Base-by-base conservation (phyloP, 2,888 invertebrate species). In the Hydrotaea diabolus region DNA sequence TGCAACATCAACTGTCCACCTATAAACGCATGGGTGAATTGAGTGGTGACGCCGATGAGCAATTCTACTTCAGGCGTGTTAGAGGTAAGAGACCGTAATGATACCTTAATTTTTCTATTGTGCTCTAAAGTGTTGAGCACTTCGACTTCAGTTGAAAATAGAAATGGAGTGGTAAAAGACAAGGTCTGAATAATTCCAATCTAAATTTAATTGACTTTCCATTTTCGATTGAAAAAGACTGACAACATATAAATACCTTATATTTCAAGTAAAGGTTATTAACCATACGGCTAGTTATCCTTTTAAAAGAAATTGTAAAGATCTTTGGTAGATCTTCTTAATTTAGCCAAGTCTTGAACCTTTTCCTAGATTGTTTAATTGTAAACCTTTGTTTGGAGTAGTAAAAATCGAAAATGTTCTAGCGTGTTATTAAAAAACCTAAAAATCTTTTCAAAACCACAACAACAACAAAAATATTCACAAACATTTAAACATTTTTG, bases 51-150 rank as follows among this genome's bases (percentile, higher is more conserved):
- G 76, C 86, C 4, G 92, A 90, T 43, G 81, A 86, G 0, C 77
- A 87, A 2, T 92, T 88, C 83, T 88, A 87, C 46, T 91, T 89
- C 87, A 79, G 82, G 43, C 86, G 80, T 2, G 84, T 88, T 0
- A 82, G 79, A 80, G 92, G 92, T 92, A 87, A 91, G 92, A 1
- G 11, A n/a, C n/a, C n/a, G n/a, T n/a, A 39, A 39, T 39, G 39
- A 4, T 31, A 31, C 31, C n/a, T n/a, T n/a, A n/a, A n/a, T n/a
- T n/a, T n/a, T n/a, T n/a, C n/a, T n/a, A n/a, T n/a, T n/a, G n/a
- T n/a, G n/a, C n/a, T n/a, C n/a, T n/a, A n/a, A n/a, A n/a, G n/a
- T n/a, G n/a, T n/a, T n/a, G n/a, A n/a, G n/a, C n/a, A n/a, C n/a
- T n/a, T n/a, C n/a, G n/a, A n/a, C n/a, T n/a, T n/a, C n/a, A n/a